Evolutionary conservation across 2,113 vertebrate genomes (phyloP).

Genomic region (rat (Rattus norvegicus)): GRCr8 NC_086031.1:102683501-102684000

Average conservation of each 20-base stretch:
- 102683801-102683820: background rate
- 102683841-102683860: background rate
- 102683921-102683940: background rate
- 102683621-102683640: background rate
- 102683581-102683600: background rate
- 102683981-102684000: background rate
- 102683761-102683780: background rate
- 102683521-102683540: conserved; percentile 31
- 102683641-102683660: background rate
- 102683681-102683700: conserved; percentile 11
- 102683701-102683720: background rate
- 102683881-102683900: background rate
- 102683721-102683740: background rate
- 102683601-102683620: background rate
- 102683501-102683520: conserved; percentile 27
- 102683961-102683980: background rate
- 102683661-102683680: background rate
- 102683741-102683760: conserved; percentile 25
- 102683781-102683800: background rate
- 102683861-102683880: background rate
- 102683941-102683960: background rate
- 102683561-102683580: background rate
- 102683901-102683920: background rate
- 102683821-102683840: background rate
- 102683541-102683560: background rate